Base-by-base conservation (phyloP, 2,888 invertebrate species). In the Syritta pipiens region DNA sequence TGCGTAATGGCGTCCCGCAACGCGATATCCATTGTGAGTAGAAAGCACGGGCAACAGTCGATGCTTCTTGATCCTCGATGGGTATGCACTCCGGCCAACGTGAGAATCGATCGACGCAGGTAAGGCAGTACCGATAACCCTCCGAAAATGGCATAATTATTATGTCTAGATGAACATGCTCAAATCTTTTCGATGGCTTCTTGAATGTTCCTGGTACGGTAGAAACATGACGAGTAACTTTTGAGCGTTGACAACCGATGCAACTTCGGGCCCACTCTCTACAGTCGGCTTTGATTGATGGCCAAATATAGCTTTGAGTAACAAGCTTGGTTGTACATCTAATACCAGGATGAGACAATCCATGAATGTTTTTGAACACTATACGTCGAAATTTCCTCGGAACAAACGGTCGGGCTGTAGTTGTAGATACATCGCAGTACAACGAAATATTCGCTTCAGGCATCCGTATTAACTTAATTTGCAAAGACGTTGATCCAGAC, bases 181-280 rank as follows among this genome's bases (percentile, higher is more conserved):
- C 55, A 20, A 55, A 48, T 26, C 48, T 24, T 17, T 32, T 30
- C 24, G 44, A 32, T 6, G 17, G 20, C 20, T 28, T 10, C 17
- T 9, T 20, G 24, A 26, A 86, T 83, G 81, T 86, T 88, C 69
- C 88, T 65, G 19, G 84, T 83, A 1, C 88, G 81, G 68, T 89
- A 88, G 46, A 86, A 84, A 4, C 87, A 48, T 83, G 84, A 4
- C 82, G 81, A 1, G 62, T 22, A n/a, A 84, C 72, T 37, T 85
- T 84, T 4, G 74, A 12, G 1, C 51, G 49, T 65, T 84, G 84
- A 49, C 84, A 84, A 3, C 7, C 20, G 1, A 82, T n/a, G 57
- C 84, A 84, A 9, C 30, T 55, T 22, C 55, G 7, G 6, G 26
- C 55, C 14, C 30, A 71, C 6, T 12, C 3, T 3, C 10, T 12